Conservation (phyloP, 2,113 vertebrate genomes). For the Myotis brandtii region DNA sequence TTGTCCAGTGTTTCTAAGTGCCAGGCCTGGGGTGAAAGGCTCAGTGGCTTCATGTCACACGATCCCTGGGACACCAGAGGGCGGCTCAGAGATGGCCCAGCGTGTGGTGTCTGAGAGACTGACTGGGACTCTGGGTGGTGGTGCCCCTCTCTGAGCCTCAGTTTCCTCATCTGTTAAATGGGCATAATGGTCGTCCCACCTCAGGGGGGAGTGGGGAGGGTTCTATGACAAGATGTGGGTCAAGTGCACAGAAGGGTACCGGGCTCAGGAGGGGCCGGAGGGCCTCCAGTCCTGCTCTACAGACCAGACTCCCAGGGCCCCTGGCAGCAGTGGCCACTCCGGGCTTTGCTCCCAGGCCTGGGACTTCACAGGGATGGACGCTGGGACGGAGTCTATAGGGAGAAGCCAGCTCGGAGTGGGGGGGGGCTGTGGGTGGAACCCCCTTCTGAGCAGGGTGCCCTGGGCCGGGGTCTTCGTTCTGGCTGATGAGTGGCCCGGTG, state of each 20-base stretch:
- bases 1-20: rapidly evolving
- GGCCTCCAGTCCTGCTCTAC: background rate
- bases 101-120: background rate
- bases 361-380: background rate
- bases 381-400: background rate
- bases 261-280: rapidly evolving
- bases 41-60: background rate
- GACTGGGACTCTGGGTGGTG: background rate
- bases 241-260: background rate
- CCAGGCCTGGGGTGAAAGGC: background rate
- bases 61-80: background rate
- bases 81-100: background rate
- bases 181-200: background rate
- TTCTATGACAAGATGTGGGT: background rate
- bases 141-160: background rate
- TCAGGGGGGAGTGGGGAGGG: background rate
- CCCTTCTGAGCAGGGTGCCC: background rate
- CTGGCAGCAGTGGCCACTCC: background rate
- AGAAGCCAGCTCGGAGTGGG: background rate
- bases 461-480: background rate
- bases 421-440: background rate
- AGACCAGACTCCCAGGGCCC: background rate
- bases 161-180: background rate
- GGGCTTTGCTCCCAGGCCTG: background rate
- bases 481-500: background rate